Percentiles rank a stretch among this genome's conserved stretches.
Evolutionary conservation across 2,888 invertebrate genomes (phyloP).

Genomic region (Hermaeophaga mercurialis): DNA sequence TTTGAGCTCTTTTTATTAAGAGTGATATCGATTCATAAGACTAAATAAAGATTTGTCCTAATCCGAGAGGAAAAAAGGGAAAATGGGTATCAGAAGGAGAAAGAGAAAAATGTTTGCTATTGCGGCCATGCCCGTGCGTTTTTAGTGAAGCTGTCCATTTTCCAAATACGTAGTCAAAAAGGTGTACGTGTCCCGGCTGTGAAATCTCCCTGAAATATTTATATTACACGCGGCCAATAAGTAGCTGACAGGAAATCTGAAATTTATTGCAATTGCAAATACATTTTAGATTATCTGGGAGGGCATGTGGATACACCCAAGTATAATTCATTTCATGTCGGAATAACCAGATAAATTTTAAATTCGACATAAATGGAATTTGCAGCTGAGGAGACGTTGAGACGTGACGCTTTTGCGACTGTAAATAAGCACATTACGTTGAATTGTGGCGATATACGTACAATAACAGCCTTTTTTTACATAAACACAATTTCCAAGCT

Average conservation of each 20-base stretch:
- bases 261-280: slow-evolving; percentile 40
- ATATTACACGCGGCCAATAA: slow-evolving; percentile 42
- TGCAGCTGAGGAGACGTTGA: slow-evolving; percentile 30
- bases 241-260: slow-evolving; percentile 44
- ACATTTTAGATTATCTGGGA: slow-evolving; percentile 35
- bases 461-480: slow-evolving; percentile 12
- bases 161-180: slow-evolving; percentile 51
- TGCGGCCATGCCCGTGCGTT: slow-evolving; percentile 46
- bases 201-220: slow-evolving; percentile 43
- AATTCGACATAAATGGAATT: slow-evolving; percentile 34
- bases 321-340: slow-evolving; percentile 32
- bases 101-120: slow-evolving; percentile 46
- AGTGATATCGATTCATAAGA: too few relatives aligned
- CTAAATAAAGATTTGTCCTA: too few relatives aligned
- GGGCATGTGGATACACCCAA: slow-evolving; percentile 31
- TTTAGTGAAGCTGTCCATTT: slow-evolving; percentile 51
- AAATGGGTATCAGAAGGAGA: slow-evolving; percentile 23
- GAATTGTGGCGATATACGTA: slow-evolving; percentile 19
- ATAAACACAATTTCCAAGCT: slow-evolving; percentile 13
- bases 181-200: slow-evolving; percentile 43
- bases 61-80: slow-evolving; percentile 15
- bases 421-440: slow-evolving; percentile 25
- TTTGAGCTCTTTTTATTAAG: too few relatives aligned
- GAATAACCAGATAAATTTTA: slow-evolving; percentile 35
- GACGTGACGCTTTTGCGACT: slow-evolving; percentile 25